Evolutionary conservation across 2,113 vertebrate species (phyloP).

Genomic region (Cynopterus brachyotis): DNA sequence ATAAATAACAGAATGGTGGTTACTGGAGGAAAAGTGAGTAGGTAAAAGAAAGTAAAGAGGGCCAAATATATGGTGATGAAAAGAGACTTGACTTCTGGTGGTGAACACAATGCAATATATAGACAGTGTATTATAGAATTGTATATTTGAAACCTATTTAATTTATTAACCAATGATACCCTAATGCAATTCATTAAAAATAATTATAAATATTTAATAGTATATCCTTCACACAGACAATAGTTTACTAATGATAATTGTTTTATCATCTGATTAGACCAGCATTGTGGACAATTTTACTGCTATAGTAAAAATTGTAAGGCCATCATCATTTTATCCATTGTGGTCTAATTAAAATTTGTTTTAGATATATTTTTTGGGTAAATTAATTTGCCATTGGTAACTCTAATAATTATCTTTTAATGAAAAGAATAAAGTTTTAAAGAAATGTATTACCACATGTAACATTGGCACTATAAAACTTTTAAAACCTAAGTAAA

Average conservation of each 20-base stretch:
- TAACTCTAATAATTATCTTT: not conserved
- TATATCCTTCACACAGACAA: conserved; percentile 64
- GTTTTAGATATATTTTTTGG: not conserved
- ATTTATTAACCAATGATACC: no score
- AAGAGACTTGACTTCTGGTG: no score
- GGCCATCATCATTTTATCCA: not conserved
- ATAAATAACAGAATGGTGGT: no score
- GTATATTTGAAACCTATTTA: no score
- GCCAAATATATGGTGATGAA: no score
- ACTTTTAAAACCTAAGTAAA: not conserved
- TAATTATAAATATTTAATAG: conserved; percentile 75
- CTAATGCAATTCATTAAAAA: no score
- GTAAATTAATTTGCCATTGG: not conserved
- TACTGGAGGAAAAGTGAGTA: no score
- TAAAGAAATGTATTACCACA: not conserved
- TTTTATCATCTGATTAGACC: conserved; percentile 54
- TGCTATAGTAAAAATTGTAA: conserved; percentile 45
- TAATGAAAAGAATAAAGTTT: not conserved
- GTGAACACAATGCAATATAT: no score
- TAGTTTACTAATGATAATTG: conserved; percentile 63
- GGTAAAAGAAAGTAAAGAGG: no score
- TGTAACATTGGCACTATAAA: not conserved
- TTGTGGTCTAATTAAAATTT: conserved; percentile 28
- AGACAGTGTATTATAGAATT: no score
- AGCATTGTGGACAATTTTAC: conserved; percentile 58